Conservation (phyloP, 2,113 vertebrate genomes). For the Elephantulus edwardii region DNA sequence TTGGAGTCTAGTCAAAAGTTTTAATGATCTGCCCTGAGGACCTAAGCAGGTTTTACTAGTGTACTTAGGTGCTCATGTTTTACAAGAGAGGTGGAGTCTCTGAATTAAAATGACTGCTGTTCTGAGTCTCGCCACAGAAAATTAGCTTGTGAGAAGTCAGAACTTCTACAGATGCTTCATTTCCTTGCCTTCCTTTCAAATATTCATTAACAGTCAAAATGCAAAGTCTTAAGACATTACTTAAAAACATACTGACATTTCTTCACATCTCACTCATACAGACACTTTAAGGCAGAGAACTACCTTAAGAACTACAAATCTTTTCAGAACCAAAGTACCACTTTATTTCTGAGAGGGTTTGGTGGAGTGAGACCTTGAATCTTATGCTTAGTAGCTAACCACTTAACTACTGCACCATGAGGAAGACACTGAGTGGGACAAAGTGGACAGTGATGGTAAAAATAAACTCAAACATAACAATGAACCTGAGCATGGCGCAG, state of each 20-base stretch:
- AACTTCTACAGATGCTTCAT: background rate
- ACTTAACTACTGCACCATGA: background rate
- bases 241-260: background rate
- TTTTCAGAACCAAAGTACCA: too few relatives aligned
- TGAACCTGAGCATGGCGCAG: background rate
- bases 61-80: constrained; percentile 8
- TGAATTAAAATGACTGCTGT: constrained; percentile 16
- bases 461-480: too few relatives aligned
- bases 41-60: constrained; percentile 34
- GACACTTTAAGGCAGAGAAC: too few relatives aligned
- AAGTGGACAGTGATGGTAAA: background rate
- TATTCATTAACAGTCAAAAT: background rate
- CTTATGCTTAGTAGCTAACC: too few relatives aligned
- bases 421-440: background rate
- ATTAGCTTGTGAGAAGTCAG: constrained; percentile 1
- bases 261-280: too few relatives aligned
- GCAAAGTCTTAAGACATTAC: background rate
- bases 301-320: too few relatives aligned
- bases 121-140: constrained; percentile 21
- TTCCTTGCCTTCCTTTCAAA: background rate
- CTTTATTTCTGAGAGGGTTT: too few relatives aligned
- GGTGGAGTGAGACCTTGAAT: background rate
- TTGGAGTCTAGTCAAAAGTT: background rate
- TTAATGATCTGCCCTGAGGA: background rate
- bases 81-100: constrained; percentile 26